Conservation (phyloP, 2,113 vertebrate genomes). For the Pagrus major region DNA sequence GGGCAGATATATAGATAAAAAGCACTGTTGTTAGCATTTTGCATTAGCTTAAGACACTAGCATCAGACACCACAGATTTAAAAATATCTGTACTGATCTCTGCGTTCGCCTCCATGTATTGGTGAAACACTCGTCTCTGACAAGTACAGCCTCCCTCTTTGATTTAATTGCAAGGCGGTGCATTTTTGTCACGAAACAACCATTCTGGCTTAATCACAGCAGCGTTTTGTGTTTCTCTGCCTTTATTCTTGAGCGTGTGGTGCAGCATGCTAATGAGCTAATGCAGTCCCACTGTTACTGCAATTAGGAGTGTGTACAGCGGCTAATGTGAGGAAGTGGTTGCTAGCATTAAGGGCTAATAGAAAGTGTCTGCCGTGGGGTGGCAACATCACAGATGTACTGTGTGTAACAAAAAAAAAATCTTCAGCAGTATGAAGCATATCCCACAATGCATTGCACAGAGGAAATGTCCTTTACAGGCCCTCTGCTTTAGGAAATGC, state of each 20-base stretch:
- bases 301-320: constrained; percentile 73
- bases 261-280: constrained; percentile 78
- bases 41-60: not conserved
- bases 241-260: constrained; percentile 61
- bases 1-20: not conserved
- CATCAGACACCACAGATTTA: not conserved
- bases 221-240: constrained; percentile 64
- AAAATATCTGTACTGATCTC: not conserved
- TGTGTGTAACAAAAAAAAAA: not conserved
- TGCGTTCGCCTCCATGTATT: not conserved
- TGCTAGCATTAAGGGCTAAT: constrained; percentile 66
- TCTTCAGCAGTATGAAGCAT: not conserved
- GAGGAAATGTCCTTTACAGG: not conserved
- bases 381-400: not conserved
- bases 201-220: constrained; percentile 63
- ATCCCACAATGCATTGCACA: constrained; percentile 27
- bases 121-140: constrained; percentile 12
- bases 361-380: constrained; percentile 41
- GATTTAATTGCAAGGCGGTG: constrained; percentile 57
- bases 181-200: constrained; percentile 66
- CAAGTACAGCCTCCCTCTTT: constrained; percentile 21
- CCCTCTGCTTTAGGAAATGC: not conserved
- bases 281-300: constrained; percentile 69
- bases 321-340: constrained; percentile 67
- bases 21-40: not conserved